phyloP scores from a whole-genome alignment of 2,888 invertebrate species.

The Candidula unifasciata region DNA sequence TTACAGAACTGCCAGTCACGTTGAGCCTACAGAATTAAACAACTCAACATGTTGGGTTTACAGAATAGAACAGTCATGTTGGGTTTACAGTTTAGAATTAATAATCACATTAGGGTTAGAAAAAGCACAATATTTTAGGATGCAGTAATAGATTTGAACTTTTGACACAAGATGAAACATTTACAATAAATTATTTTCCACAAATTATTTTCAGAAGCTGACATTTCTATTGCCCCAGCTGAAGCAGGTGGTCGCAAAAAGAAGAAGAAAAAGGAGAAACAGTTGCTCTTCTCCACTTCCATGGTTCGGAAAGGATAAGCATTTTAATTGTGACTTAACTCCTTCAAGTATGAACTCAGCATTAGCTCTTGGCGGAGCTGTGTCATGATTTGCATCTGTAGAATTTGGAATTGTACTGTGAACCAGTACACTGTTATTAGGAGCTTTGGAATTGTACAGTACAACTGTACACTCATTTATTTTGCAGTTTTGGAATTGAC shows the following conservation, averaged over 20 bases:
- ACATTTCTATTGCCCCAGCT: not conserved
- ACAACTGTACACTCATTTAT: no score
- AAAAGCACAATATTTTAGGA: no score
- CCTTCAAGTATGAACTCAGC: not conserved
- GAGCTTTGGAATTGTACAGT: not conserved
- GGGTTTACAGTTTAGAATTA: no score
- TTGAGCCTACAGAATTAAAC: no score
- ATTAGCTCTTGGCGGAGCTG: not conserved
- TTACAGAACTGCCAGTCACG: no score
- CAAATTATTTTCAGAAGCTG: not conserved
- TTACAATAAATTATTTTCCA: not conserved
- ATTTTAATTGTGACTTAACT: not conserved
- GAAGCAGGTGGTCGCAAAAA: slow-evolving; percentile 53
- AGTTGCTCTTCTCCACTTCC: slow-evolving; percentile 69
- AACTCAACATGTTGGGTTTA: no score
- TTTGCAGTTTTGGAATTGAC: no score
- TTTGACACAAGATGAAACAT: not conserved
- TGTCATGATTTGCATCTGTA: not conserved
- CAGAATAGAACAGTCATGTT: no score
- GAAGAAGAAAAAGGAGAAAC: slow-evolving; percentile 70
- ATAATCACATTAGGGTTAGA: no score
- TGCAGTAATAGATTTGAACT: not conserved
- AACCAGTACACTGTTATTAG: not conserved
- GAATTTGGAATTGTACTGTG: not conserved
- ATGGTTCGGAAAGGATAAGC: slow-evolving; percentile 54